Conservation (phyloP, 2,888 invertebrate species). For the Drosophila birchii region DNA sequence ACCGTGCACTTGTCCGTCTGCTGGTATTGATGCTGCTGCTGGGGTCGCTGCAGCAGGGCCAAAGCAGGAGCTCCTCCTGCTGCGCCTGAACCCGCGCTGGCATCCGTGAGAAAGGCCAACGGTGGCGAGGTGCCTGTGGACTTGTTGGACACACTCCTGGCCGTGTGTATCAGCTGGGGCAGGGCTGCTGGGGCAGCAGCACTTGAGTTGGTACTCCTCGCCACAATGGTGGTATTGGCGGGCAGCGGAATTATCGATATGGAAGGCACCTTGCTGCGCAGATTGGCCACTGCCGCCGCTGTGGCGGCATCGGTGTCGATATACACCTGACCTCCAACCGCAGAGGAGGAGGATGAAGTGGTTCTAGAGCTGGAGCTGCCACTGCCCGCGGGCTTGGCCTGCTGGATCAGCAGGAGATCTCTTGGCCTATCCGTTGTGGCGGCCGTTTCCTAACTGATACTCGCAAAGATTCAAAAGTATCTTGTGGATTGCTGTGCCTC, state of each 20-base stretch:
- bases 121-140: slow-evolving; percentile 83
- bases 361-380: slow-evolving; percentile 6
- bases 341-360: neutral
- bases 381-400: slow-evolving; percentile 72
- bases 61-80: slow-evolving; percentile 22
- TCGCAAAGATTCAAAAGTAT: slow-evolving; percentile 1
- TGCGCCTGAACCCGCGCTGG: slow-evolving; percentile 1
- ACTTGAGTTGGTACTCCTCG: slow-evolving; percentile 19
- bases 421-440: slow-evolving; percentile 82
- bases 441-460: slow-evolving; percentile 56
- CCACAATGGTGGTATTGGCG: slow-evolving; percentile 57
- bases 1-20: slow-evolving; percentile 84
- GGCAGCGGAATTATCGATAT: slow-evolving; percentile 84
- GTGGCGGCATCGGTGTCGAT: slow-evolving; percentile 67
- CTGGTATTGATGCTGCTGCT: slow-evolving; percentile 83
- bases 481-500: neutral
- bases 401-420: slow-evolving; percentile 81
- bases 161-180: slow-evolving; percentile 44
- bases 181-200: slow-evolving; percentile 13
- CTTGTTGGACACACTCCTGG: slow-evolving; percentile 77
- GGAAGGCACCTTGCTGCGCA: slow-evolving; percentile 83
- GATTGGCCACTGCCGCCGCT: slow-evolving; percentile 72
- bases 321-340: slow-evolving; percentile 12
- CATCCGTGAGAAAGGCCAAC: slow-evolving; percentile 64
- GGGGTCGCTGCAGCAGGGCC: slow-evolving; percentile 65